Base-by-base conservation (phyloP, 2,888 invertebrate species). In the Drepana falcataria region DNA sequence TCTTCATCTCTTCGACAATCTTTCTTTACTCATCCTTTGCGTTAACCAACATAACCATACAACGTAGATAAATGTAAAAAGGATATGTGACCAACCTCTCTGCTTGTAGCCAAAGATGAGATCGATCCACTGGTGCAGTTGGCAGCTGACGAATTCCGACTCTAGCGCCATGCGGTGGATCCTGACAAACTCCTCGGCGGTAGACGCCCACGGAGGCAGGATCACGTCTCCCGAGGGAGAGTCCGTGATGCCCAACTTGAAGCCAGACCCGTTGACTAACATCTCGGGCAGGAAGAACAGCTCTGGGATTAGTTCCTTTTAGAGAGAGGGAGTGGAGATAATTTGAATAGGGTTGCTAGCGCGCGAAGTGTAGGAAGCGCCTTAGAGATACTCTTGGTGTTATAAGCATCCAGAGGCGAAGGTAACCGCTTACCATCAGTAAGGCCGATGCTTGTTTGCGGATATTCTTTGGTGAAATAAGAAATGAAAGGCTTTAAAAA, bases 51-150 rank as follows among this genome's bases (percentile, higher is more conserved):
- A n/a, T n/a, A n/a, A n/a, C n/a, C n/a, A n/a, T n/a, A n/a, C n/a
- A n/a, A n/a, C n/a, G n/a, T n/a, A n/a, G n/a, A n/a, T n/a, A n/a
- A n/a, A n/a, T n/a, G n/a, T n/a, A n/a, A n/a, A n/a, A n/a, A n/a
- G n/a, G n/a, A n/a, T n/a, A n/a, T n/a, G 34, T 35, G 52, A 63
- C 64, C 76, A 83, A 94, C 96, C 99, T 93, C 97, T 94, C 81
- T 99, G 99, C 84, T 99, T 99, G 88, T 99, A 99, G 63, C 99
- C 99, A 83, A 99, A 99, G 75, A 99, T 98, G 64, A 99, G 93
- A 87, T 99, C 99, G 71, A 99, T 99, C 99, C 99, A 99, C 85
- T 99, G 99, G 80, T 99, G 99, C 65, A 99, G 93, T 89, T 99
- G 99, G 81, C 99, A 99, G 59, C 99, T 99, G 33, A 99, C 99